Base-by-base conservation (phyloP, 2,888 invertebrate genomes). In the Agonopterix heracliana region DNA sequence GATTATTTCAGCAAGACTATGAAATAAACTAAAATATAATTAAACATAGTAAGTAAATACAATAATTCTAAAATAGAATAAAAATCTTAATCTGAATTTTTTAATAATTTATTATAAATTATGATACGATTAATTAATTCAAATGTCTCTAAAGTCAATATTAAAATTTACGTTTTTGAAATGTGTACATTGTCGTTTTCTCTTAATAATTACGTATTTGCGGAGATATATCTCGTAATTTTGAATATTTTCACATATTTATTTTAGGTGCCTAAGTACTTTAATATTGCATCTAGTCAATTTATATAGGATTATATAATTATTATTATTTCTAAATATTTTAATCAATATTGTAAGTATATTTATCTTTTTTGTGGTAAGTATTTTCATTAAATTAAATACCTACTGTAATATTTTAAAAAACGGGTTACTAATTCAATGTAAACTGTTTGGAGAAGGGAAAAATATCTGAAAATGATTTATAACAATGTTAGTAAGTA, bases 251-350 rank as follows among this genome's bases (percentile, higher is more conserved):
- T 26, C 26, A 26, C 26, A 26, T 26, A 26, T 26, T 26, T 60
- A 54, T 60, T 61, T 64, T 68, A 74, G 71, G 60, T 70, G 67
- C 63, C 63, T 75, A 68, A 69, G 74, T 72, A 77, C 70, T 66
- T 68, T 63, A 67, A 65, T 57, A 54, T 67, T 70, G 54, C 70
- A 70, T 81, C 82, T 84, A 84, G 83, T 84, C 84, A 84, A 82
- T 81, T 78, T 44, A 44, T 34, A 41, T 44, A 13, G 40, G 11
- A 35, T 40, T 40, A 44, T 3, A n/a, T 38, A 38, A 9, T 35
- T 38, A 9, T n/a, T 38, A 38, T 38, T 38, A 3, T 9, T 10
- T 38, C 3, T 38, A 26, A 26, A 26, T 26, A 26, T 26, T 26
- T 26, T 3, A 26, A 26, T 26, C 26, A 26, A 5, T 26, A 26